Percentiles rank a stretch among this genome's conserved stretches.
These are phyloP conservation scores for Cichlasoma orientale DNA, from an alignment of 2,797 vertebrate genomes.

Conservation along the genomic window DNA sequence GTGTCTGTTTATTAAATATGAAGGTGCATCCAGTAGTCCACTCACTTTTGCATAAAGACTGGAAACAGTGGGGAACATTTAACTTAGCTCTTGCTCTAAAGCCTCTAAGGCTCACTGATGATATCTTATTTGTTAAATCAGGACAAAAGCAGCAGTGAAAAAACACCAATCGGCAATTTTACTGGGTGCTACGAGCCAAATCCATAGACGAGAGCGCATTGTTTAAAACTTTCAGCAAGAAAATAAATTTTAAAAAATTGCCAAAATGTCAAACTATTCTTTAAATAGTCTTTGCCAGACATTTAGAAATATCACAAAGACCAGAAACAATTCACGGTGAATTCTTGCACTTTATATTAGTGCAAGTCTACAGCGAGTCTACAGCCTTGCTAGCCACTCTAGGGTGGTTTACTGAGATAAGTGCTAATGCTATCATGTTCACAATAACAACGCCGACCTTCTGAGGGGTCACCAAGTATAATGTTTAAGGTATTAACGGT, in stretches of 20 bases:
- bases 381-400: background rate
- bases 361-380: no score
- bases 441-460: background rate
- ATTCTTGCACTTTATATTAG: background rate
- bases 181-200: background rate
- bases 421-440: background rate
- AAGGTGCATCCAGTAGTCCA: background rate
- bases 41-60: background rate
- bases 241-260: background rate
- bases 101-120: background rate
- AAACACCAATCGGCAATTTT: background rate
- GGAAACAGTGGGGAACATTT: background rate
- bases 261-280: background rate
- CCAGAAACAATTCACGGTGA: background rate
- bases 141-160: background rate
- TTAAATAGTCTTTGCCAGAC: background rate
- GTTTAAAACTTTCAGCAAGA: background rate
- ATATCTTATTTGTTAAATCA: background rate
- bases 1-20: background rate
- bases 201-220: background rate
- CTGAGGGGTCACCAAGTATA: background rate
- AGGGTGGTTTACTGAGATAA: background rate
- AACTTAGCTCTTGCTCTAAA: background rate
- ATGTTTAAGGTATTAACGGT: background rate
- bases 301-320: background rate